Evolutionary conservation across 92 coral and sea anemone species (phyloP), one percentile per base, ranked within the genome.

Genomic region (Pocillopora meandrina): DNA sequence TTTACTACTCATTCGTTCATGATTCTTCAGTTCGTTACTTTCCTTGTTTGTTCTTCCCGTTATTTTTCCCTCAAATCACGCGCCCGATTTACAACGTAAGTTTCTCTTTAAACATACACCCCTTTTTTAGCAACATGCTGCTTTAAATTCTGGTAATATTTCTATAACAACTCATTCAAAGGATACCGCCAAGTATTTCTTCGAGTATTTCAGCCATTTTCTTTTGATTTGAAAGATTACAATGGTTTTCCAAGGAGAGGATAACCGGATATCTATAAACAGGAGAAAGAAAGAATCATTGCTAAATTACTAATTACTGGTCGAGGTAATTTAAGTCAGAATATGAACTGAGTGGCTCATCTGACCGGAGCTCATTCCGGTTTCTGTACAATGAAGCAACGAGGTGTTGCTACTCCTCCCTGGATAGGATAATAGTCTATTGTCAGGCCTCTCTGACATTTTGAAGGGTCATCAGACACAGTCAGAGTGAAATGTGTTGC

Each of bases 181-280:
- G 87, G 93, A 87, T 85, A 94, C 99, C 98, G 49, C 98, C 98
- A 55, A 96, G 81, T 55, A 91, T 89, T 49, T 81, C 80, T 71
- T 92, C 95, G 34, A 96, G 86, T 57, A 94, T 84, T 17, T 87
- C 76, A 2, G 99, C 99, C 95, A 96, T 96, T 61, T 90, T 83
- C 87, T 75, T 91, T 87, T 96, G 99, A 75, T 90, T 93, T 47
- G 88, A 85, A 62, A 96, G 78, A 62, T 88, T 78, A 84, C 99
- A 96, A 81, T 96, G 99, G 81, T 96, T 96, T 82, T 96, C 99
- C 62, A 96, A 92, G 1, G 98, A 96, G 21, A 96, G 89, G 57
- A 96, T 96, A 71, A 96, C 93, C 15, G 99, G 99, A 75, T 92
- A 96, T n/a, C 99, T 96, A 71, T 8, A 66, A 55, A 75, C 26